These are phyloP conservation scores for Phania funesta DNA, from an alignment of 2,888 invertebrate species.

Conservation along the genomic window DNA sequence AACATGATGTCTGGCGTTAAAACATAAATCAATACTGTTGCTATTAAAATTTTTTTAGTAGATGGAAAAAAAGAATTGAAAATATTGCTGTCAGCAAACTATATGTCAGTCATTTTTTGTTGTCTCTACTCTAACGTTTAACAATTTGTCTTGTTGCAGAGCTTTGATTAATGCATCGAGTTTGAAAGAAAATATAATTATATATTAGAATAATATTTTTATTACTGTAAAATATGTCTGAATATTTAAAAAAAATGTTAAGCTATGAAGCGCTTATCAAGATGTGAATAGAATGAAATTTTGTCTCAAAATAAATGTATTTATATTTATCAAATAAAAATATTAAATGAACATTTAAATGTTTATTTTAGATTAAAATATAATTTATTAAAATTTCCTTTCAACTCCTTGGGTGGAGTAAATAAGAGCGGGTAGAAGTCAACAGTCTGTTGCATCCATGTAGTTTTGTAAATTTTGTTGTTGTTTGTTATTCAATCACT, in stretches of 20 bases:
- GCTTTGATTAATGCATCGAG: conserved; percentile 48
- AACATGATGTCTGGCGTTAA: conserved; percentile 51
- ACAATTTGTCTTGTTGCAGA: conserved; percentile 30
- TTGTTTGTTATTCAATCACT: too few relatives aligned
- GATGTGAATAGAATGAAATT: not conserved
- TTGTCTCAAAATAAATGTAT: not conserved
- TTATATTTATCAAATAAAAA: not conserved
- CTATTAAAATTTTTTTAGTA: not conserved
- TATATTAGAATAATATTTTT: conserved; percentile 31
- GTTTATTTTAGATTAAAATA: not conserved
- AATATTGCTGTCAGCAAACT: too few relatives aligned
- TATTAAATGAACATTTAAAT: not conserved
- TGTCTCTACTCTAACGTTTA: conserved; percentile 51
- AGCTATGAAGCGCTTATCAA: too few relatives aligned
- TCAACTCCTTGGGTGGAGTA: too few relatives aligned
- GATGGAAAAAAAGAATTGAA: not conserved
- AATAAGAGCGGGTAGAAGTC: too few relatives aligned
- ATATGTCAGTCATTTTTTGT: too few relatives aligned
- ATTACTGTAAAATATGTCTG: not conserved
- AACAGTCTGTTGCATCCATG: too few relatives aligned
- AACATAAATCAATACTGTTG: conserved; percentile 58
- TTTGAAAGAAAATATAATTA: conserved; percentile 20
- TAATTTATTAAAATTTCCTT: not conserved
- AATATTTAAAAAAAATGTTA: not conserved
- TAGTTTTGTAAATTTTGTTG: too few relatives aligned